These are phyloP conservation scores for Euwallacea similis DNA, from an alignment of 1,140 invertebrate species.

Conservation along the genomic window DNA sequence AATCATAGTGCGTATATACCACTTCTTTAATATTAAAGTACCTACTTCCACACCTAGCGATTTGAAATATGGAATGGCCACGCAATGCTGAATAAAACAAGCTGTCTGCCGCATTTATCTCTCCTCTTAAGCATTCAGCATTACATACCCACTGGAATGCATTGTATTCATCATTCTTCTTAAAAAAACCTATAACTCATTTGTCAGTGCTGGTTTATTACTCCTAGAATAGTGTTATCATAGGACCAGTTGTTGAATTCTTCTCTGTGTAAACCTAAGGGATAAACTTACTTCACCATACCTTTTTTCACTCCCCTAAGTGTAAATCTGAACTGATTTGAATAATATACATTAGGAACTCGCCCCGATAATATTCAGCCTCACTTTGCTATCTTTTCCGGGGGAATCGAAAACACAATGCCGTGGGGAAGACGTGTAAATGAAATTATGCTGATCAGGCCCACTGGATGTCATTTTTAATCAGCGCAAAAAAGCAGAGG, in stretches of 20 bases:
- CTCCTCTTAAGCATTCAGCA: slow-evolving; percentile 7
- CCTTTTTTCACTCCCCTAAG: slow-evolving; percentile 12
- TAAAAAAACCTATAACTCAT: slow-evolving; percentile 13
- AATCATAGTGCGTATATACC: slow-evolving; percentile 2
- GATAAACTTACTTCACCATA: neutral
- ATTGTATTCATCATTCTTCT: slow-evolving; percentile 16
- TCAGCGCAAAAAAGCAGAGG: slow-evolving; percentile 32
- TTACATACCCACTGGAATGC: slow-evolving; percentile 20
- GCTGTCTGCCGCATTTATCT: slow-evolving; percentile 14
- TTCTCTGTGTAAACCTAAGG: neutral
- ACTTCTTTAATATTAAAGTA: slow-evolving; percentile 19
- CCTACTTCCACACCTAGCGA: slow-evolving; percentile 13
- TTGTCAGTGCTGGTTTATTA: slow-evolving; percentile 10
- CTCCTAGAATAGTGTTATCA: too few species aligned
- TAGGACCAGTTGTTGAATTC: too few species aligned
- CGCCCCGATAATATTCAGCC: slow-evolving; percentile 26
- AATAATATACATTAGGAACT: slow-evolving; percentile 31
- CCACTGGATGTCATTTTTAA: slow-evolving; percentile 36
- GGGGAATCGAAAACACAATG: slow-evolving; percentile 33
- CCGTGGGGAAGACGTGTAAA: slow-evolving; percentile 30
- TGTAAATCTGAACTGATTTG: slow-evolving; percentile 37
- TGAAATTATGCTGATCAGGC: slow-evolving; percentile 36
- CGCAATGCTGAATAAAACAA: slow-evolving; percentile 21
- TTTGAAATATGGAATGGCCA: slow-evolving; percentile 19
- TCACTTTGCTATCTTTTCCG: slow-evolving; percentile 32